Base-by-base conservation (phyloP, 2,888 invertebrate genomes). In the Dichetophora obliterata region DNA sequence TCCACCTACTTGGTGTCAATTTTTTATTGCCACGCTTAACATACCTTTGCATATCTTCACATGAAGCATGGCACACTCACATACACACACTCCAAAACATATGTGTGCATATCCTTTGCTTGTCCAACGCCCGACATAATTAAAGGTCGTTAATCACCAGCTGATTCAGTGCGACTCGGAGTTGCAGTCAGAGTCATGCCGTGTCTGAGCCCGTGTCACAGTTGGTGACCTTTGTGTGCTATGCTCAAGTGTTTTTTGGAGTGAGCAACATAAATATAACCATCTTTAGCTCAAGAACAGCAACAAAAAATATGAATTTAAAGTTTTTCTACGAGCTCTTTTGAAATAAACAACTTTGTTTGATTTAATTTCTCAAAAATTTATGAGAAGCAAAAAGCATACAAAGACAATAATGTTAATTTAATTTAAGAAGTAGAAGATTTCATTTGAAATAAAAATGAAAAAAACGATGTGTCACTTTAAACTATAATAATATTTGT, bases 131-230 rank as follows among this genome's bases (percentile, higher is more conserved):
- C 54, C 74, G 88, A 87, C 88, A 88, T 88, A 88, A 88, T 88
- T 88, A 88, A 88, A 88, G 88, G 82, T 87, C 88, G 88, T 88
- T 88, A 88, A 88, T 88, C 88, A 88, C 88, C 86, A 85, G 86
- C 87, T 87, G 87, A 85, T 85, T 84, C 86, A 86, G 86, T 85
- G 81, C 81, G 80, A 59, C 22, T 73, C 61, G 27, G 3, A 9
- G 61, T 61, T 61, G 24, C 16, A 27, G 24, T 65, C 14, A 34
- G 34, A 65, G 63, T 65, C 19, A 34, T 34, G 19, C 19, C 16
- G 34, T 37, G 22, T 31, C 19, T 6, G 34, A 22, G 22, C 19
- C 43, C 34, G 9, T 59, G 72, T 48, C 61, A 61, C 72, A 61
- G 61, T 63, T 72, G 71, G 71, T 59, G 57, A 48, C 37, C 48